Conservation (phyloP, 2,113 vertebrate genomes). For the Delphinapterus leucas region DNA sequence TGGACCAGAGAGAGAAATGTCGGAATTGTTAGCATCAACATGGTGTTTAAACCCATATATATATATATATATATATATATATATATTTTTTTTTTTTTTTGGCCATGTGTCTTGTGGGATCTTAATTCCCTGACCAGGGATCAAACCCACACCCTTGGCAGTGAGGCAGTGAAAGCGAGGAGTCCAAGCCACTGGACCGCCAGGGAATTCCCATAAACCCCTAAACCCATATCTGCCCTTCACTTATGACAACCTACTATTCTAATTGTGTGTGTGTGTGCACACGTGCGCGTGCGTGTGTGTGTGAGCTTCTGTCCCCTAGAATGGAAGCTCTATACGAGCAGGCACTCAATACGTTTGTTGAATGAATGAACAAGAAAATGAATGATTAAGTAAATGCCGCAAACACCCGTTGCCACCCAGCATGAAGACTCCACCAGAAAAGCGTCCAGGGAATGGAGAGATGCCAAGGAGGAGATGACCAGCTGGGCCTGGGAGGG, state of each 20-base stretch:
- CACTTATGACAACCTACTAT: neutral
- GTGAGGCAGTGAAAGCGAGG: neutral
- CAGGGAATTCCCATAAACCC: neutral
- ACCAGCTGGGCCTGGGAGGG: neutral
- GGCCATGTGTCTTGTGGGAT: neutral
- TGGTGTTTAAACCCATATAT: neutral
- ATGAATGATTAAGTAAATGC: neutral
- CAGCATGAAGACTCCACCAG: neutral
- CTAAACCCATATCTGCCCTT: neutral
- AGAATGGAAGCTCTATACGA: fast-evolving
- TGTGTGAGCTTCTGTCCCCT: neutral
- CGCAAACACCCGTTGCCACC: neutral
- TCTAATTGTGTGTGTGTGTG: neutral
- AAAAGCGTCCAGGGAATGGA: neutral
- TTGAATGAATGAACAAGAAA: neutral
- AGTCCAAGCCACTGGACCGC: no score
- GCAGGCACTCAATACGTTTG: neutral
- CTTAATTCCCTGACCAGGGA: no score
- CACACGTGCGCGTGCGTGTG: no score
- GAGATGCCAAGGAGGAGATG: neutral
- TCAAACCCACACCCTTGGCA: neutral
- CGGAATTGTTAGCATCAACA: fast-evolving
- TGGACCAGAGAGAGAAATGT: fast-evolving
- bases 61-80: no score
- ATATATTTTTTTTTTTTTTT: neutral